phyloP scores from a whole-genome alignment of 2,797 vertebrate species.

The Spatula clypeata region DNA sequence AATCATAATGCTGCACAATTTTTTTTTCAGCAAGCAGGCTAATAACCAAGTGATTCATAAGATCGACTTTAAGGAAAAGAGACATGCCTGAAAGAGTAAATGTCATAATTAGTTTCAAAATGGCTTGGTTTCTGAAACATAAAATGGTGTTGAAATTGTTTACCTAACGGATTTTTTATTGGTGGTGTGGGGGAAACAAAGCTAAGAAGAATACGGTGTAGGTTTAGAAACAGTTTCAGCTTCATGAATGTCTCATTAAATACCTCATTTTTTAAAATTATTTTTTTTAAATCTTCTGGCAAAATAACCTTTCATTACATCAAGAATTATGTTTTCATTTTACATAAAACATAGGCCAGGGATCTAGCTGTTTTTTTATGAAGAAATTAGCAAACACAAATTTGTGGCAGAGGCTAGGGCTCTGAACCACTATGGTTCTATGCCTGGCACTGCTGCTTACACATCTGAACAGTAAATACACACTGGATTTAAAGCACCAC shows the following conservation, averaged over 20 bases:
- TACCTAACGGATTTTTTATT: background rate
- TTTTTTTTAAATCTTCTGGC: background rate
- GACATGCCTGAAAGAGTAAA: background rate
- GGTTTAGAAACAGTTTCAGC: background rate
- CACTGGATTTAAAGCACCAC: background rate
- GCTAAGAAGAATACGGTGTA: background rate
- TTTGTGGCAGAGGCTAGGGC: background rate
- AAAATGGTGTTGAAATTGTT: background rate
- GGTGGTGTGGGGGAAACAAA: background rate
- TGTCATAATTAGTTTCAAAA: background rate
- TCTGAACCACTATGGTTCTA: background rate
- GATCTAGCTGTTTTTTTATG: background rate
- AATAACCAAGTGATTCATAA: conserved; percentile 61
- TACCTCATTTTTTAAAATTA: background rate
- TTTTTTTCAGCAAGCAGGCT: conserved; percentile 55
- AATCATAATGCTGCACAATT: conserved; percentile 43
- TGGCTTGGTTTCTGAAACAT: background rate
- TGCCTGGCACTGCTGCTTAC: background rate
- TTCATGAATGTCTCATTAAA: background rate
- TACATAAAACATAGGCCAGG: background rate
- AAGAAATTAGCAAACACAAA: conserved; percentile 7
- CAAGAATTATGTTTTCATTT: background rate
- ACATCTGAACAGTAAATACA: conserved; percentile 4
- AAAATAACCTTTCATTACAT: background rate
- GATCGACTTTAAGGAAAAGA: conserved; percentile 39